Evolutionary conservation across 2,797 vertebrate genomes (phyloP).

Genomic region (Mus minutoides): DNA sequence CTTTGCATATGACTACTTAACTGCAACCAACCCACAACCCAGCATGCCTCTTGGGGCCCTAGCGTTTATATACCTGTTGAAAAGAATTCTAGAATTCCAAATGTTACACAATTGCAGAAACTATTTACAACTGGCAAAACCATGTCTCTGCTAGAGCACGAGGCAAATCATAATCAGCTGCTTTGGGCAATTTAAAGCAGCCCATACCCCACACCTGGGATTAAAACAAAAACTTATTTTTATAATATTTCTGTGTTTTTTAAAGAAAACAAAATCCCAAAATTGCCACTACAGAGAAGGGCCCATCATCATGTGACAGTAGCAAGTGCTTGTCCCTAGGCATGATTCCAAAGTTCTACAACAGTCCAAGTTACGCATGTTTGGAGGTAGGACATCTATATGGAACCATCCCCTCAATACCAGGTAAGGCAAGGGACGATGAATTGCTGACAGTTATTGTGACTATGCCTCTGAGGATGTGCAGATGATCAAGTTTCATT

Average conservation of each 20-base stretch:
- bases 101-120: not conserved
- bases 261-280: not conserved
- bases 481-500: not conserved
- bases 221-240: not conserved
- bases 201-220: not conserved
- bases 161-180: not conserved
- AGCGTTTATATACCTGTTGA: not conserved
- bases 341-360: not conserved
- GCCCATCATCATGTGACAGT: not conserved
- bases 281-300: not conserved
- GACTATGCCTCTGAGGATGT: not conserved
- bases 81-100: not conserved
- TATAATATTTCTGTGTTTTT: not conserved
- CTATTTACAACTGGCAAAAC: not conserved
- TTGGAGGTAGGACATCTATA: not conserved
- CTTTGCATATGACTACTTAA: not conserved
- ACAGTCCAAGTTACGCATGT: not conserved
- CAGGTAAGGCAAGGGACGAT: not conserved
- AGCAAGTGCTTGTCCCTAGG: not conserved
- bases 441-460: not conserved
- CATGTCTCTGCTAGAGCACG: not conserved
- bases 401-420: not conserved
- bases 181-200: not conserved
- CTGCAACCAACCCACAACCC: not conserved
- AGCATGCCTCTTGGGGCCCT: not conserved